These are phyloP conservation scores for Daboia siamensis DNA, from an alignment of 2,113 vertebrate genomes.

Conservation along the genomic window DNA sequence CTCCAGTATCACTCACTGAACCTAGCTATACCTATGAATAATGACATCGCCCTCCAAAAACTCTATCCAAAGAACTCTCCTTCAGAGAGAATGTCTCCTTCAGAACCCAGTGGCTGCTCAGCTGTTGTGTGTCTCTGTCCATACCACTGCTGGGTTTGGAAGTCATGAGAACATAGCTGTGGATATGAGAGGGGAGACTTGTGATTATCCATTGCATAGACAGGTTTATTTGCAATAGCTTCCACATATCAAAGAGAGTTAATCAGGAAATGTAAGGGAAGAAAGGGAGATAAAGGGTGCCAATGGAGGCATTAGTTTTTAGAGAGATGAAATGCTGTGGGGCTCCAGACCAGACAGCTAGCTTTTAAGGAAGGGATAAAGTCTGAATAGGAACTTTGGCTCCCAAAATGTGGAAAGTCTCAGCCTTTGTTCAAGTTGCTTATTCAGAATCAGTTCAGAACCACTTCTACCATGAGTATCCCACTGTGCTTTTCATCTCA, in stretches of 20 bases:
- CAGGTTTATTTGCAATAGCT: not conserved
- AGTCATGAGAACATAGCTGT: no score
- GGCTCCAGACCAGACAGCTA: not conserved
- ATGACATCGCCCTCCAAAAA: not conserved
- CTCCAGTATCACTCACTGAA: not conserved
- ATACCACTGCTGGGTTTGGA: no score
- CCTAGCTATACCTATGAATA: not conserved
- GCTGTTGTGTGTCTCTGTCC: no score
- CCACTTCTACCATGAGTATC: not conserved
- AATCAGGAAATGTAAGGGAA: not conserved
- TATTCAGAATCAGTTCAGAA: not conserved
- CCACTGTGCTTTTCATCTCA: not conserved
- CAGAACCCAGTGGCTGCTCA: no score
- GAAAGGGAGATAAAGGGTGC: not conserved
- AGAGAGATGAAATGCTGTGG: not conserved
- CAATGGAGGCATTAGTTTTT: not conserved
- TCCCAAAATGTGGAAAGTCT: not conserved
- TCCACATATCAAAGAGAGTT: not conserved
- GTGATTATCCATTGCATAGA: not conserved
- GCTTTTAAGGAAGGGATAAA: not conserved
- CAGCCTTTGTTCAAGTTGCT: not conserved
- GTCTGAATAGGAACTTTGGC: not conserved
- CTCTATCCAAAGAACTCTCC: not conserved
- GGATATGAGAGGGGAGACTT: not conserved
- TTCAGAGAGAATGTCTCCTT: no score